These are phyloP conservation scores for Paelopatides confundens DNA, from an alignment of 53 echinoderm and acorn worm genomes.

Conservation along the genomic window DNA sequence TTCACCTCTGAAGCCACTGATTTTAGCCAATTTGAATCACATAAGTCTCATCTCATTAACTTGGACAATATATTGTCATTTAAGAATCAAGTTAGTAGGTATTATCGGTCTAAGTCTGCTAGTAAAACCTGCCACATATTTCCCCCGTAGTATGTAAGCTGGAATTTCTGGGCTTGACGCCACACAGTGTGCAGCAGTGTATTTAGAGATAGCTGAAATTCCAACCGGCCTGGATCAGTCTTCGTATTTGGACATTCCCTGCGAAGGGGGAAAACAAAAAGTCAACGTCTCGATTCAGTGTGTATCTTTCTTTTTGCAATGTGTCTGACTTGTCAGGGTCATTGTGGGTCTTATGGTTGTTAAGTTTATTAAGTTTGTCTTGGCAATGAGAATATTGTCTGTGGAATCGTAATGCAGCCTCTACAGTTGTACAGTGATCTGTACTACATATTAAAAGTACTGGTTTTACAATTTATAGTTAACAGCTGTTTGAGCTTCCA, in stretches of 20 bases:
- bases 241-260: conserved; percentile 49
- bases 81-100: background rate
- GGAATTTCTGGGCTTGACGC: conserved; percentile 26
- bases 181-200: conserved; percentile 43
- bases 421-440: no score
- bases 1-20: no score
- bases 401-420: no score
- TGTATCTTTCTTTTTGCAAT: conserved; percentile 5
- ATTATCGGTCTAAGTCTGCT: background rate
- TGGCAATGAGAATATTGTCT: no score
- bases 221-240: conserved; percentile 31
- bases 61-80: background rate
- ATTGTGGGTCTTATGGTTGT: background rate
- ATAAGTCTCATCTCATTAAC: background rate
- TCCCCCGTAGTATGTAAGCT: background rate
- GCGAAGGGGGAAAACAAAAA: background rate
- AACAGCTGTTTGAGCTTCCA: no score
- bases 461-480: no score
- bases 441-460: no score
- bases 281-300: conserved; percentile 1
- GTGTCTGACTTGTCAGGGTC: conserved; percentile 15
- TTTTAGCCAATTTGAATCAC: background rate
- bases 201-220: conserved; percentile 51
- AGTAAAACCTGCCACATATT: background rate
- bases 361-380: no score